Conservation (phyloP, 2,888 invertebrate species). For the Neelides folsomi region DNA sequence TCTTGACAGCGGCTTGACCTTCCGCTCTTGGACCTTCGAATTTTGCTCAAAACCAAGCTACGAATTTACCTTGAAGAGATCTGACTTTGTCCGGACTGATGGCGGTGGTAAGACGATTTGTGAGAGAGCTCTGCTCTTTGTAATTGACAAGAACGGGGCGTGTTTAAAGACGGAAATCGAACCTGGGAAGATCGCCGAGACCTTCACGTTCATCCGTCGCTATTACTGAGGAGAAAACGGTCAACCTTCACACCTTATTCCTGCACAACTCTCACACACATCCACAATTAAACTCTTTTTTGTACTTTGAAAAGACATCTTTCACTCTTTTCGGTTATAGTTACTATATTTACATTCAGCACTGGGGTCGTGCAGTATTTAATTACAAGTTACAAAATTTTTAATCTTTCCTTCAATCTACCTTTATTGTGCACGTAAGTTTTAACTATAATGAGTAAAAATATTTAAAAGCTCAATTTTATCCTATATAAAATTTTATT, state of each 20-base stretch:
- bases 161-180: neutral
- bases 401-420: no score
- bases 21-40: constrained; percentile 50
- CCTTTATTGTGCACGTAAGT: no score
- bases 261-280: no score
- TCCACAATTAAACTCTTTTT: neutral
- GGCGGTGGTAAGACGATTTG: constrained; percentile 12
- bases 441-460: no score
- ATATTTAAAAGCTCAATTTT: no score
- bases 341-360: no score
- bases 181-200: neutral
- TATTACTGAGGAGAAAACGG: neutral
- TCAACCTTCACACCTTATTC: no score
- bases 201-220: neutral
- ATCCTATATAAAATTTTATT: no score
- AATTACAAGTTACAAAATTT: no score
- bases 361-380: no score
- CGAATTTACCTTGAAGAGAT: constrained; percentile 24
- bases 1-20: constrained; percentile 46
- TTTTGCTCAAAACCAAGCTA: constrained; percentile 33
- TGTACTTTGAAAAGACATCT: neutral
- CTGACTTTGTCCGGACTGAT: neutral
- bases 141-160: neutral
- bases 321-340: no score
- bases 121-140: constrained; percentile 8